phyloP scores from a whole-genome alignment of 2,113 vertebrate species.

The Heterotis niloticus region DNA sequence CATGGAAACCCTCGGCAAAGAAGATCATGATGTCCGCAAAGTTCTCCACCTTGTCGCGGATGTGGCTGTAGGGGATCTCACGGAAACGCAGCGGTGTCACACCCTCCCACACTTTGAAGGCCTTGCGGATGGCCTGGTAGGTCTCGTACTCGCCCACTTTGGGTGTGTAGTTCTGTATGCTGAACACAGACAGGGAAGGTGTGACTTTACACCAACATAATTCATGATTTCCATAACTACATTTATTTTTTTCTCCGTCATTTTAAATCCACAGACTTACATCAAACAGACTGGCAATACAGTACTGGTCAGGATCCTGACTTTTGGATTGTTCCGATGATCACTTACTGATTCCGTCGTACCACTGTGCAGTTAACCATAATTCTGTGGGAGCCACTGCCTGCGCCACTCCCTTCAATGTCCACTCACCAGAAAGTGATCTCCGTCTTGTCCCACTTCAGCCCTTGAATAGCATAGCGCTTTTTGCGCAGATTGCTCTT shows the following conservation, averaged over 20 bases:
- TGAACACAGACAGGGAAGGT: conserved; percentile 35
- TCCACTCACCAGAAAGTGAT: conserved; percentile 81
- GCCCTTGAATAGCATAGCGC: conserved; percentile 80
- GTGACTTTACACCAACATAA: not conserved
- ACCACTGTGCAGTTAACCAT: not conserved
- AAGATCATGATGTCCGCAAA: conserved; percentile 89
- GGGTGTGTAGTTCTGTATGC: conserved; percentile 76
- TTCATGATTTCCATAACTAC: too few species aligned
- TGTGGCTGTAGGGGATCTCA: conserved; percentile 78
- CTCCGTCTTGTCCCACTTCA: conserved; percentile 80
- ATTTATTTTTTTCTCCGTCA: too few species aligned
- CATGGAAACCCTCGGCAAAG: conserved; percentile 87
- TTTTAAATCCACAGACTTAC: not conserved
- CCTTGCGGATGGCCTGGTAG: conserved; percentile 77
- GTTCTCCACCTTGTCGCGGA: conserved; percentile 72
- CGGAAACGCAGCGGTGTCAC: conserved; percentile 76
- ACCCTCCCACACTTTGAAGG: conserved; percentile 80
- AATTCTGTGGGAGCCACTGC: not conserved
- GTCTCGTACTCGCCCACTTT: conserved; percentile 82
- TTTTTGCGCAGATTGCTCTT: conserved; percentile 84
- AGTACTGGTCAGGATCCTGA: too few species aligned
- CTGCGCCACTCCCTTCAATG: not conserved
- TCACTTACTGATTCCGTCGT: not conserved
- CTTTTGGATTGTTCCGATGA: too few species aligned
- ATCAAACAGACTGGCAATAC: too few species aligned